phyloP scores from a whole-genome alignment of 2,888 invertebrate genomes.

The Tricholauxania praeusta region DNA sequence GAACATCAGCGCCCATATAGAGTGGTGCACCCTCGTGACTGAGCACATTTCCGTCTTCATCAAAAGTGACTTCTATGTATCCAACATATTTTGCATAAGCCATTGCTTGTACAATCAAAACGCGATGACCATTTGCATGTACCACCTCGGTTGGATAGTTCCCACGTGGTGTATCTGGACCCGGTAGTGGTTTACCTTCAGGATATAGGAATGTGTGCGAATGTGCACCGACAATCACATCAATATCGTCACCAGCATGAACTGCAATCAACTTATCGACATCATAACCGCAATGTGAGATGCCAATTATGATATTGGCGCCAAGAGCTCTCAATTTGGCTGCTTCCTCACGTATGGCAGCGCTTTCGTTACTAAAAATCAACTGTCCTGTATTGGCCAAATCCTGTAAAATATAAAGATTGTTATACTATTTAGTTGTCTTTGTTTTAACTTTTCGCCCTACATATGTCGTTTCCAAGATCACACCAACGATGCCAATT shows the following conservation, averaged over 20 bases:
- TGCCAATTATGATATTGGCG: conserved; percentile 82
- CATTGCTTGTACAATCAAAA: conserved; percentile 78
- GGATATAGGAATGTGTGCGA: conserved; percentile 84
- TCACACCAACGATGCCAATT: conserved; percentile 85
- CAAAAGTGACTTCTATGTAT: conserved; percentile 78
- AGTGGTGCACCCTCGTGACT: conserved; percentile 81
- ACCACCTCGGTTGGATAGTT: conserved; percentile 75
- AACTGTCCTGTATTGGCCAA: conserved; percentile 76
- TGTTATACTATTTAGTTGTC: conserved; percentile 1
- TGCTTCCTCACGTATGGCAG: conserved; percentile 77
- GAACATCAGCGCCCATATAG: conserved; percentile 73
- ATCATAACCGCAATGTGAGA: conserved; percentile 85
- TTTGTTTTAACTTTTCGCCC: conserved; percentile 45
- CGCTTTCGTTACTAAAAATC: conserved; percentile 78
- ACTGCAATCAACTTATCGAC: conserved; percentile 77
- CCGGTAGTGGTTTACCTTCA: conserved; percentile 69
- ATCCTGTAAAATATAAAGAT: conserved; percentile 68
- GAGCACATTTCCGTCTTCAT: conserved; percentile 75
- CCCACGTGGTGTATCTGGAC: conserved; percentile 72
- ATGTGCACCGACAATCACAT: conserved; percentile 88
- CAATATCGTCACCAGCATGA: conserved; percentile 75
- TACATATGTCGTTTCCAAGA: conserved; percentile 76
- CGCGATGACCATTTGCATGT: conserved; percentile 68
- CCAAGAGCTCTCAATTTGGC: conserved; percentile 73
- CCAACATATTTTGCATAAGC: conserved; percentile 84